Evolutionary conservation across 1,140 invertebrate species (phyloP).

Genomic region (Mercenaria mercenaria): DNA sequence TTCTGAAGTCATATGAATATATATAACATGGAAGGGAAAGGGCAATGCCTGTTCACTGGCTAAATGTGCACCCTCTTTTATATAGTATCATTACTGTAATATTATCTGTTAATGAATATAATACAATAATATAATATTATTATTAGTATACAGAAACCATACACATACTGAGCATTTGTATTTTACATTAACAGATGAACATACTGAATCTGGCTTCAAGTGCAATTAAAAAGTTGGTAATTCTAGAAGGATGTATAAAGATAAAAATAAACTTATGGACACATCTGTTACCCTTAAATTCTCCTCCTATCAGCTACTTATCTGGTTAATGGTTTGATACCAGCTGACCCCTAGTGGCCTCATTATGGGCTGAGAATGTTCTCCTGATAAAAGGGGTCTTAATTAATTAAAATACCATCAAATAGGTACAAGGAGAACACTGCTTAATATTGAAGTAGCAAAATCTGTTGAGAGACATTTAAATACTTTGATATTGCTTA

Average conservation of each 20-base stretch:
- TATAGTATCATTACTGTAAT: too few species aligned
- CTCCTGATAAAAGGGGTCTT: conserved; percentile 9
- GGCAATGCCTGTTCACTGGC: too few species aligned
- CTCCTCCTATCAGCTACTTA: conserved; percentile 1
- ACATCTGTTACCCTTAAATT: conserved; percentile 45
- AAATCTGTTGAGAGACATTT: too few species aligned
- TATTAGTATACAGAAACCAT: too few species aligned
- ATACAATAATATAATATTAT: too few species aligned
- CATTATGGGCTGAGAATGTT: conserved; percentile 3
- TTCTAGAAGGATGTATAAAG: conserved; percentile 4
- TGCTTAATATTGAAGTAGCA: not conserved
- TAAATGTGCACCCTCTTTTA: too few species aligned
- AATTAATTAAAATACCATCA: conserved; percentile 26
- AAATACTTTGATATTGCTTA: too few species aligned
- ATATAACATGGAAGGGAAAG: too few species aligned
- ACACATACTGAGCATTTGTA: too few species aligned
- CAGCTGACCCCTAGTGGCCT: conserved; percentile 34
- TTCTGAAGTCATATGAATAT: too few species aligned
- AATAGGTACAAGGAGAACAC: not conserved
- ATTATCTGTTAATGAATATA: too few species aligned
- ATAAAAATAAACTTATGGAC: conserved; percentile 42
- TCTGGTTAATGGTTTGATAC: conserved; percentile 45
- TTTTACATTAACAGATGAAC: too few species aligned
- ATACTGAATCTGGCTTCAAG: not conserved
- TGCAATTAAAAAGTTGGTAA: conserved; percentile 46